Base-by-base conservation (phyloP, 2,888 invertebrate genomes). In the Marronus borbonicus region DNA sequence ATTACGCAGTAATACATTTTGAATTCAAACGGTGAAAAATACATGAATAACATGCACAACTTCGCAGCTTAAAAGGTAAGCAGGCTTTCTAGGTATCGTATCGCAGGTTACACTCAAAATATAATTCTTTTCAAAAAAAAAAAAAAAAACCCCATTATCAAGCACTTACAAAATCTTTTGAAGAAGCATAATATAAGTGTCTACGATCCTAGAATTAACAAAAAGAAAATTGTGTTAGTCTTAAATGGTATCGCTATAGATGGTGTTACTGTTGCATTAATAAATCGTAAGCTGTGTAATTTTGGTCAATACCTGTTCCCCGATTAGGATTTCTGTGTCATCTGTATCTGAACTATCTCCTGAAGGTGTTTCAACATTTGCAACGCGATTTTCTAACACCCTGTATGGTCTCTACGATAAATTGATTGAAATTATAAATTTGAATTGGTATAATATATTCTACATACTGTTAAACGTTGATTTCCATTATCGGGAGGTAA, bases 301-400 rank as follows among this genome's bases (percentile, higher is more conserved):
- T 12, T 52, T 5, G 8, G 24, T 31, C 80, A 82, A 86, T 83
- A 93, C 93, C 89, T 92, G 91, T 82, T 92, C 92, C 3, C 91
- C 91, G 0, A 91, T 89, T 7, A 91, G 86, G 62, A 92, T 90
- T 79, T 91, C 90, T 0, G 91, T 86, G 0, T 88, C 88, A 65
- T 92, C 91, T 0, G 89, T 89, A 81, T 91, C 91, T 0, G 85
- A 85, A 70, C 83, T 83, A 55, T 79, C 69, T 24, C 80, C 83
- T 5, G 84, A 83, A 1, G 83, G 78, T 24, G 80, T 81, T 69
- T 83, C 84, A 31, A 80, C 75, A 64, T 88, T 87, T 1, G 86
- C 85, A 8, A 84, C 85, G 55, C 84, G 84, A 80, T 84, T 86
- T 66, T 86, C 84, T 78, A 87, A 65, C 31, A 82, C 82, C 77